phyloP scores from a whole-genome alignment of 2,888 invertebrate genomes.

The Chloromyia formosa region DNA sequence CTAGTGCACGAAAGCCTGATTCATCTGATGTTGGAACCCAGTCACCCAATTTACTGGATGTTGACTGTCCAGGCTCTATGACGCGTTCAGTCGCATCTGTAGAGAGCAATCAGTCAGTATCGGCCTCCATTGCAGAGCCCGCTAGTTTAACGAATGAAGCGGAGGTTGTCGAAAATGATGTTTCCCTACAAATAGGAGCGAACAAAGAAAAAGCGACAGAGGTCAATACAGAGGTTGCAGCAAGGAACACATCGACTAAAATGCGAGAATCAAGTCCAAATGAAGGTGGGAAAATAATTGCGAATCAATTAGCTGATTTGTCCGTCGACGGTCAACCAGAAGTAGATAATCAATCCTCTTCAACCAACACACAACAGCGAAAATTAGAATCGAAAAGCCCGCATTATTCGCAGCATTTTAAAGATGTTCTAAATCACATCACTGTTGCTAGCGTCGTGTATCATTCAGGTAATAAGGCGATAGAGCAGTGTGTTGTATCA shows the following conservation, averaged over 20 bases:
- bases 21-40: not conserved
- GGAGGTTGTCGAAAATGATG: not conserved
- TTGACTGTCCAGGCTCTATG: not conserved
- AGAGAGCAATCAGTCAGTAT: not conserved
- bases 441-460: slow-evolving; percentile 53
- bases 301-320: slow-evolving; percentile 50
- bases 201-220: not conserved
- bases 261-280: slow-evolving; percentile 11
- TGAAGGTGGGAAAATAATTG: slow-evolving; percentile 59
- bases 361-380: slow-evolving; percentile 36
- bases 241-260: not conserved
- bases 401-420: slow-evolving; percentile 55
- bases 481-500: too few relatives aligned
- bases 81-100: not conserved
- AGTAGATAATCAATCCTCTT: not conserved
- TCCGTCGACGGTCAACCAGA: not conserved
- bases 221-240: not conserved
- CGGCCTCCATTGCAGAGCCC: not conserved
- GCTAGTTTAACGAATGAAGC: not conserved
- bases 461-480: slow-evolving; percentile 55
- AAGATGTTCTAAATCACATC: slow-evolving; percentile 57
- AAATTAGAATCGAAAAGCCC: slow-evolving; percentile 31
- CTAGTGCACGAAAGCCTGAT: not conserved
- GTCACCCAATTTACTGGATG: not conserved
- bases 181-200: not conserved